These are phyloP conservation scores for Drosophila mauritiana DNA, from an alignment of 1,140 invertebrate species.

Conservation along the genomic window DNA sequence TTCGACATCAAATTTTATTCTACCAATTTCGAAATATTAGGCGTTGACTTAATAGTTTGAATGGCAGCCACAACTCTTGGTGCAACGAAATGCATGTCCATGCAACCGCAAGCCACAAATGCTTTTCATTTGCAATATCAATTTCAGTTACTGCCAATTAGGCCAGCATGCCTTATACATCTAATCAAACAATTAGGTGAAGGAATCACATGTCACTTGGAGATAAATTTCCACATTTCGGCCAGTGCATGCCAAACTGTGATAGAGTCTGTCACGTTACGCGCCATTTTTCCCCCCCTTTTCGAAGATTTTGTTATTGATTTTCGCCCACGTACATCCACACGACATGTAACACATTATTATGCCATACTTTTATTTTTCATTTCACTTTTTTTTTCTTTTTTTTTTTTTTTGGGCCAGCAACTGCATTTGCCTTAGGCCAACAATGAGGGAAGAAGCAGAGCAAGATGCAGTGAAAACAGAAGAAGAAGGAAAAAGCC, in stretches of 20 bases:
- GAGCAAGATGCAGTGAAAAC: slow-evolving; percentile 8
- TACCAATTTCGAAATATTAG: background rate
- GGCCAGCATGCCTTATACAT: background rate
- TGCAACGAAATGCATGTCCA: background rate
- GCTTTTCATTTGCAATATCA: background rate
- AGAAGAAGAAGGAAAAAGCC: slow-evolving; percentile 10
- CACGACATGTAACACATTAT: slow-evolving; percentile 44
- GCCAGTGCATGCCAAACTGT: slow-evolving; percentile 16
- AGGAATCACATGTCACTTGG: background rate
- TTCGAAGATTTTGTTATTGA: slow-evolving; percentile 57
- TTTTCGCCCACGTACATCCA: slow-evolving; percentile 47
- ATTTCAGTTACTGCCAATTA: background rate
- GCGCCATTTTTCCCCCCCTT: slow-evolving; percentile 9
- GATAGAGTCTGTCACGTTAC: slow-evolving; percentile 23
- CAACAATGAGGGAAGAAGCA: slow-evolving; percentile 25
- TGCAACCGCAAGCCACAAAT: background rate
- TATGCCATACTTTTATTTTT: slow-evolving; percentile 67
- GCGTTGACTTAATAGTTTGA: background rate
- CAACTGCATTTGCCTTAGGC: slow-evolving; percentile 54
- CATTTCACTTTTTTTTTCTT: background rate
- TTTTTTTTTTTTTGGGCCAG: slow-evolving; percentile 30
- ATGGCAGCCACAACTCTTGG: background rate
- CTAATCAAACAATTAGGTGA: background rate
- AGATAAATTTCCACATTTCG: background rate
- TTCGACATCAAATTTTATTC: background rate